phyloP scores from a whole-genome alignment of 1,140 invertebrate species.

The Hydropsyche tenuis region DNA sequence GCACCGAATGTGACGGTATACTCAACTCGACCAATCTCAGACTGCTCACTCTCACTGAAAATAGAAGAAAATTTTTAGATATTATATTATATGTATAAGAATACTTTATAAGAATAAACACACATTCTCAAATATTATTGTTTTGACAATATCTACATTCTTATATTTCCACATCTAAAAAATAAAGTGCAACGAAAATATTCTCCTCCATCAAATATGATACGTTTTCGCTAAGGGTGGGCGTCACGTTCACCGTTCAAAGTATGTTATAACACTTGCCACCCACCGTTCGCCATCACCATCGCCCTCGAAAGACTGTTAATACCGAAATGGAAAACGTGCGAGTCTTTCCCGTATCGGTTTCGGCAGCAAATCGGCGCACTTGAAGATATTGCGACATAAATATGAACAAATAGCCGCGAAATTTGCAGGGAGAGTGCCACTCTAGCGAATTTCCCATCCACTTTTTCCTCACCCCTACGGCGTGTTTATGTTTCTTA shows the following conservation, averaged over 20 bases:
- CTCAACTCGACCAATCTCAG: constrained; percentile 70
- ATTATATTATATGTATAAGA: no score
- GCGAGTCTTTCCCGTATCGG: neutral
- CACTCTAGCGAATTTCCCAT: constrained; percentile 6
- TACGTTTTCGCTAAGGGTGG: neutral
- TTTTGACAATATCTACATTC: neutral
- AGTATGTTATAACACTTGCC: neutral
- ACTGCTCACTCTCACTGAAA: constrained; percentile 54
- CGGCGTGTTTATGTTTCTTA: constrained; percentile 18
- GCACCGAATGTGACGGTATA: constrained; percentile 71
- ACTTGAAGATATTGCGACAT: constrained; percentile 18
- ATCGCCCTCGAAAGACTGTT: neutral
- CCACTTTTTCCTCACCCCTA: neutral
- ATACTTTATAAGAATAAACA: no score
- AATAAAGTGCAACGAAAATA: no score
- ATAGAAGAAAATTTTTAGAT: no score
- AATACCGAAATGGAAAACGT: constrained; percentile 27
- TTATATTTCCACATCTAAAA: neutral
- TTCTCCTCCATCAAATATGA: neutral
- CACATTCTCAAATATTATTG: no score
- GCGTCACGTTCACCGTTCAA: neutral
- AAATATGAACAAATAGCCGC: constrained; percentile 26
- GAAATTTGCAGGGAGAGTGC: constrained; percentile 15
- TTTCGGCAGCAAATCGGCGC: constrained; percentile 11
- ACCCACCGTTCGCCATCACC: neutral